Evolutionary conservation across 2,113 vertebrate genomes (phyloP), one percentile per base, ranked within the genome.

Genomic region (Lipophrys pholis): DNA sequence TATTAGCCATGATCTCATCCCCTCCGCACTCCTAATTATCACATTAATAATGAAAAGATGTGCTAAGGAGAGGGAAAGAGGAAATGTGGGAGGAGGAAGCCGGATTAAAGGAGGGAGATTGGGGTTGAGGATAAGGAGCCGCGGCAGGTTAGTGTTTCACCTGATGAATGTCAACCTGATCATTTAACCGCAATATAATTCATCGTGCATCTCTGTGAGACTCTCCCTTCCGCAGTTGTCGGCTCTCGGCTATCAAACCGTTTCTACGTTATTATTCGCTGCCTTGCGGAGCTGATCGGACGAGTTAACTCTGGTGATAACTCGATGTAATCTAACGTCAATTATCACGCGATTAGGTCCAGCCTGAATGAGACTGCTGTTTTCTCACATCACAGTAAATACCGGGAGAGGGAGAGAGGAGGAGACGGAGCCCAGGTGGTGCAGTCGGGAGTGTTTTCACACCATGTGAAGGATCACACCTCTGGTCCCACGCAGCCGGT

Each of bases 31-130:
- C 70, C 83, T 94, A 94, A 94, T 94, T 83, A 92, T 91, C 78
- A 81, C 89, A 93, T 94, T 88, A 93, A 94, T 94, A 93, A 94
- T 92, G 72, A 66, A 90, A 69, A 63, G 81, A 79, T 43, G 58
- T 82, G 81, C 73, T 91, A 82, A 46, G 48, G 30, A 54, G 41
- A 58, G 35, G 69, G 72, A 63, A 56, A 58, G 67, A 77, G 83
- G 76, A 81, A 84, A 89, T 86, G 51, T 76, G 77, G 83, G 71
- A 61, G 10, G 45, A 52, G 59, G 73, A 76, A 36, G 64, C 72
- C 49, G 60, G 66, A 76, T 71, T 67, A 53, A 12, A 9, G 58
- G 36, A 43, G 54, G 5, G 39, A 79, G 80, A 77, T 68, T 49
- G 42, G 38, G 67, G 80, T 30, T 8, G 62, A 41, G n/a, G 65